Conservation (phyloP, 2,113 vertebrate species). For the Athene cunicularia region DNA sequence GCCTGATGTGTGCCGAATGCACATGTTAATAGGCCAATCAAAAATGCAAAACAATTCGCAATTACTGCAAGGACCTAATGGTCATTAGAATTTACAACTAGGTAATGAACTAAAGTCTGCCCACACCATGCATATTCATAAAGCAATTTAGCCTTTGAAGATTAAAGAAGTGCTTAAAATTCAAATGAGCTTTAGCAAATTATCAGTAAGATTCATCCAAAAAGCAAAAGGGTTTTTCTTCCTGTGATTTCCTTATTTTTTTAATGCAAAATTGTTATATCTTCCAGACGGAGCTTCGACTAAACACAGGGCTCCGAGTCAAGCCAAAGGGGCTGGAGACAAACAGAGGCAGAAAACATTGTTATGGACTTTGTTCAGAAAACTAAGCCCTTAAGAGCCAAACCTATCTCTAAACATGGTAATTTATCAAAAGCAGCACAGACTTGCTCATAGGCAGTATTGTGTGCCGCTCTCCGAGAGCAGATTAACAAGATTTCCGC, state of each 20-base stretch:
- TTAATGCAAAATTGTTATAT: constrained; percentile 87
- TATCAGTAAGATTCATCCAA: constrained; percentile 98
- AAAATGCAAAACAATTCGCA: constrained; percentile 99
- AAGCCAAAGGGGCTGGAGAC: constrained; percentile 82
- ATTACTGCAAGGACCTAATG: constrained; percentile 99
- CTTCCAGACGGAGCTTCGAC: constrained; percentile 80
- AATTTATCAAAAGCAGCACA: constrained; percentile 86
- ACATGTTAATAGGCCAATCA: constrained; percentile 99
- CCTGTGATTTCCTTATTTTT: constrained; percentile 86
- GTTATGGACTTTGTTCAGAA: constrained; percentile 82
- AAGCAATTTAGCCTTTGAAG: constrained; percentile 99
- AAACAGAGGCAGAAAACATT: constrained; percentile 83
- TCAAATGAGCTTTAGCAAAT: constrained; percentile 99
- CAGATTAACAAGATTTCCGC: constrained; percentile 78
- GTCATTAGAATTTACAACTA: constrained; percentile 99
- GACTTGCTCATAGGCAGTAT: constrained; percentile 79
- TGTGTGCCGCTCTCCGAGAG: constrained; percentile 73
- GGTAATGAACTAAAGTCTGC: constrained; percentile 99
- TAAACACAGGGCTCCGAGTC: constrained; percentile 81
- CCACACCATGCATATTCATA: constrained; percentile 99
- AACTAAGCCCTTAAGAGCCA: constrained; percentile 83
- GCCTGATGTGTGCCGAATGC: constrained; percentile 96
- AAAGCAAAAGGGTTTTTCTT: constrained; percentile 88
- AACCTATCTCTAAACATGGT: constrained; percentile 84
- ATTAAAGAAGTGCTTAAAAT: constrained; percentile 99